Base-by-base conservation (phyloP, 2,888 invertebrate genomes). In the Melanchra persicariae region DNA sequence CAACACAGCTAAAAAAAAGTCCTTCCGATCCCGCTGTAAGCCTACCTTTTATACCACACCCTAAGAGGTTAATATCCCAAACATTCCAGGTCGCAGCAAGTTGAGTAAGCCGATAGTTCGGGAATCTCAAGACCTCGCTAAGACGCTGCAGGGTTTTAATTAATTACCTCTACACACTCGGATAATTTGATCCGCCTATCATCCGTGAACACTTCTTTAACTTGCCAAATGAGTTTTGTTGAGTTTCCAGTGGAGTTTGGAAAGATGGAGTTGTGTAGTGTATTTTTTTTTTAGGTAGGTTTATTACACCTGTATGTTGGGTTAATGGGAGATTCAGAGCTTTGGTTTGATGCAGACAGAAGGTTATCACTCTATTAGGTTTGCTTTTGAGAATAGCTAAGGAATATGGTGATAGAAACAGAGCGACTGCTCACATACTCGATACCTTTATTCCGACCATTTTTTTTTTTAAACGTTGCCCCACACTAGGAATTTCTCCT, bases 81-180 rank as follows among this genome's bases (percentile, higher is more conserved):
- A 89, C 91, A 93, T 93, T 92, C 91, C 91, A 90, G 91, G 89
- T 90, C 90, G 88, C 84, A 87, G 90, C 88, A 90, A 93, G 91
- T 90, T 86, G 85, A 89, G 90, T 88, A 89, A 90, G 90, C 90
- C 87, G 90, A 91, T 92, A 92, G 91, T 90, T 90, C 72, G 84
- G 84, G 93, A 93, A 93, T 94, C 90, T 91, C 86, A 88, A 91
- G 91, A 91, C 89, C 87, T 88, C 84, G 87, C 87, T 81, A 85
- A 88, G 88, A 87, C 87, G 87, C 86, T 87, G 87, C 87, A 82
- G 80, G 81, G 86, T 88, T 91, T 92, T 89, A 92, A 93, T 93
- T 93, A 87, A 86, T 87, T 87, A 85, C 85, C 79, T 74, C 77
- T 74, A 83, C 83, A 85, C 79, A 80, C 77, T 80, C 70, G 47